A percentile compares a stretch with the other conserved stretches of the same genome.
Conservation (phyloP, 2,113 vertebrate genomes). For the Platichthys flesus region DNA sequence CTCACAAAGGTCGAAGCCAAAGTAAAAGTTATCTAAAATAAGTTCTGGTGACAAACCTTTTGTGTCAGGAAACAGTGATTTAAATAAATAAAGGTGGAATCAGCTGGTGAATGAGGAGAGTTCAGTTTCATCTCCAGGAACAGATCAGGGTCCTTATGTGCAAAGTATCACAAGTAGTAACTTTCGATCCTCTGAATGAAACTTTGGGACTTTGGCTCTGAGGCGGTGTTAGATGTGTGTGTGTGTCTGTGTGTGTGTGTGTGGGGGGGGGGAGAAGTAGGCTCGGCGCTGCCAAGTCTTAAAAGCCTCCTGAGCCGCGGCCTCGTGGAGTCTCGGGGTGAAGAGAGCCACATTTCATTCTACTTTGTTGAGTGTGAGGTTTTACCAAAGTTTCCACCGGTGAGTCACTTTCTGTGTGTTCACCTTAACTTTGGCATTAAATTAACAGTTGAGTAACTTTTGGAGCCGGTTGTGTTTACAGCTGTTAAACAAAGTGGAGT, state of each 20-base stretch:
- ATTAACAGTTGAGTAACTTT: too few species aligned
- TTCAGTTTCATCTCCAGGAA: too few species aligned
- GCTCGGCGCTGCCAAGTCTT: conserved; percentile 40
- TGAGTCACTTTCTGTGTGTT: not conserved
- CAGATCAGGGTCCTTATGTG: not conserved
- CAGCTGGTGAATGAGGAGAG: too few species aligned
- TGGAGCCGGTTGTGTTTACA: too few species aligned
- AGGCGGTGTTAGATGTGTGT: not conserved
- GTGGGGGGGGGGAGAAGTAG: conserved; percentile 13
- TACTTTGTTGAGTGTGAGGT: not conserved
- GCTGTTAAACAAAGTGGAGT: too few species aligned
- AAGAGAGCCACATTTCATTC: not conserved
- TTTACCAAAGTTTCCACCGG: not conserved
- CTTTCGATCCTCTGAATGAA: conserved; percentile 6
- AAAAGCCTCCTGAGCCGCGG: conserved; percentile 22
- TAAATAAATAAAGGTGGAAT: too few species aligned
- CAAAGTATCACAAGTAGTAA: not conserved
- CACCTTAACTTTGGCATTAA: too few species aligned
- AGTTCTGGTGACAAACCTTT: too few species aligned
- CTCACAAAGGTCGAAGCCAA: too few species aligned
- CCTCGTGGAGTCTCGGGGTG: not conserved
- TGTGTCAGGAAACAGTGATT: too few species aligned
- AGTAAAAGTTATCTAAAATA: too few species aligned
- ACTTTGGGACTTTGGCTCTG: not conserved
- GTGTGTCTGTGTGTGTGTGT: too few species aligned